Conservation (phyloP, 2,797 vertebrate genomes). For the Eleutherodactylus coqui region DNA sequence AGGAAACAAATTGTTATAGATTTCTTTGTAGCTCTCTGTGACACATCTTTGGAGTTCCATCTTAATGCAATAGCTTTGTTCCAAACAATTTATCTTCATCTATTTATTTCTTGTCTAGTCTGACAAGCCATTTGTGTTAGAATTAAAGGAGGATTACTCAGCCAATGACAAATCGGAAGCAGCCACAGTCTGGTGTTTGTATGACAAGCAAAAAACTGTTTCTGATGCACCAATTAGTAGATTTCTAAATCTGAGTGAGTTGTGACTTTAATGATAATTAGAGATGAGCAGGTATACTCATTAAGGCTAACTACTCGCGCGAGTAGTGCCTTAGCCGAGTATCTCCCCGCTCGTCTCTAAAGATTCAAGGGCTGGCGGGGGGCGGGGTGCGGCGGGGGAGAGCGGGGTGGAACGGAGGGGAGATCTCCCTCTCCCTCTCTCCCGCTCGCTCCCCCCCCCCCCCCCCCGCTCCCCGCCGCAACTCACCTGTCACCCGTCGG, state of each 20-base stretch:
- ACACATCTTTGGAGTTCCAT: constrained; percentile 3
- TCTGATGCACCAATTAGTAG: not conserved
- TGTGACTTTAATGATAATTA: constrained; percentile 10
- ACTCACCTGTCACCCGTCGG: no score
- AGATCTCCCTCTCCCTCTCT: no score
- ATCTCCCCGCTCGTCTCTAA: no score
- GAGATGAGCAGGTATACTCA: no score
- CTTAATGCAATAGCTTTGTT: not conserved
- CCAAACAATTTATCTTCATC: not conserved
- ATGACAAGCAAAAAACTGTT: not conserved
- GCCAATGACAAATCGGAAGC: not conserved
- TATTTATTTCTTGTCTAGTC: constrained; percentile 6
- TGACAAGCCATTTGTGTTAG: not conserved
- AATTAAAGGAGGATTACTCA: not conserved
- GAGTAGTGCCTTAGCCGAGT: no score
- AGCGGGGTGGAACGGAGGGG: no score
- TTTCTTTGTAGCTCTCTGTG: not conserved
- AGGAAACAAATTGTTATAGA: constrained; percentile 9
- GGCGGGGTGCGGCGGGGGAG: no score
- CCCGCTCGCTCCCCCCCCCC: no score
- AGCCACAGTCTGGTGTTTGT: not conserved
- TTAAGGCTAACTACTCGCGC: no score
- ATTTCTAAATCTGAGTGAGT: not conserved
- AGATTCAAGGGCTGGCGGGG: no score
- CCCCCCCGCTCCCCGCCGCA: no score